Base-by-base conservation (phyloP, 2,113 vertebrate genomes). In the Lepisosteus oculatus region DNA sequence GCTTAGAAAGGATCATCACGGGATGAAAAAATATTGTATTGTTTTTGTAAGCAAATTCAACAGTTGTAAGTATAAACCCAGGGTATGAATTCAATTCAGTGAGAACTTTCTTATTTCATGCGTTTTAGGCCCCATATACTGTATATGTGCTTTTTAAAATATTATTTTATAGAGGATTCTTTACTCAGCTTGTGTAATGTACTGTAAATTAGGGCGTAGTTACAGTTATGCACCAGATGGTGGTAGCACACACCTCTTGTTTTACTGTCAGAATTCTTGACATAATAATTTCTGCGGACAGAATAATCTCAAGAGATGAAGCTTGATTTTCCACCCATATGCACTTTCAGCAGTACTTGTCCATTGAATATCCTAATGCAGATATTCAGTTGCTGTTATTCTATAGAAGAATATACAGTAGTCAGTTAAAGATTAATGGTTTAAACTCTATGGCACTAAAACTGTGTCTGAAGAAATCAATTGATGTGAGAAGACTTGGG, bases 231-330 rank as follows among this genome's bases (percentile, higher is more conserved):
- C 56, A 77, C 83, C 91, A 90, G 82, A 76, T 43, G 90, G 69
- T 78, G 85, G 89, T 82, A 91, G 88, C 84, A 86, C 73, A 78
- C 42, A 72, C 62, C 68, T 76, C 51, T 62, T 79, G 54, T 59
- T 65, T n/a, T 29, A 29, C 1, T 29, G 29, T 29, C 29, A 29
- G 29, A 29, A 29, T 29, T 29, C 29, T 29, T 29, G 29, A 1
- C 29, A 29, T 29, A 29, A 29, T 29, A 29, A 29, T 29, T 2
- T 29, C 29, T 29, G 29, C 29, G 29, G 29, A 29, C 29, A 29
- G 29, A 29, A 29, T 29, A 29, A 29, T 29, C 29, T 54, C 55
- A 9, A 59, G 15, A 51, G 65, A 67, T 51, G 15, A 17, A n/a
- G n/a, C 65, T 61, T 42, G n/a, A 11, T 17, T 67, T 43, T 6